A percentile compares a stretch with the other conserved stretches of the same genome.
Evolutionary conservation across 2,888 invertebrate species (phyloP).

Genomic region (Julus scanicus): DNA sequence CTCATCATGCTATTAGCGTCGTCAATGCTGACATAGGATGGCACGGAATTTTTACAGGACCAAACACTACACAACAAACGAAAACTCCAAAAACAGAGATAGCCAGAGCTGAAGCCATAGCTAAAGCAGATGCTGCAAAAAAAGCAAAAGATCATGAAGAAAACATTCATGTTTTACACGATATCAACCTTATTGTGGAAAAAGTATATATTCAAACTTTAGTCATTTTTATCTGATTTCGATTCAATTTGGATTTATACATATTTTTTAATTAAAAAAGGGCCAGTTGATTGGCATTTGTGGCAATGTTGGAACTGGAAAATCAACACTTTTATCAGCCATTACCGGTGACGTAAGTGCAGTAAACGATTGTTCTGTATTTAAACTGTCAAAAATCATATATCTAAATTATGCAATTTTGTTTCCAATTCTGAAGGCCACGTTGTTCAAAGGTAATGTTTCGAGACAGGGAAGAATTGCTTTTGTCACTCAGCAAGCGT

Average conservation of each 20-base stretch:
- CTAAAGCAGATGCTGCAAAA: background rate
- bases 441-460: constrained; percentile 63
- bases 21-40: constrained; percentile 51
- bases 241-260: constrained; percentile 15
- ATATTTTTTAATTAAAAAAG: constrained; percentile 61
- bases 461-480: constrained; percentile 66
- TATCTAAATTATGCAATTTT: background rate
- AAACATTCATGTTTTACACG: constrained; percentile 39
- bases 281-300: constrained; percentile 72
- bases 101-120: background rate
- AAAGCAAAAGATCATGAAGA: background rate
- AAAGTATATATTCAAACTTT: constrained; percentile 44
- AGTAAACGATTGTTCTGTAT: background rate
- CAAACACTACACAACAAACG: background rate
- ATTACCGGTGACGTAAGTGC: constrained; percentile 69
- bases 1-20: constrained; percentile 48
- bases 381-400: background rate
- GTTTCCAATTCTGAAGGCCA: constrained; percentile 16
- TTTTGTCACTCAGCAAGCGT: constrained; percentile 67
- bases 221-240: background rate
- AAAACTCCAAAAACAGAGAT: background rate
- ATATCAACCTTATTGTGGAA: constrained; percentile 52
- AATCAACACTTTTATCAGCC: constrained; percentile 71
- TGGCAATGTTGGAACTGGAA: constrained; percentile 72
- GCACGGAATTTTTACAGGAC: background rate